Percentiles rank a stretch among this genome's conserved stretches.
These are phyloP conservation scores for Phoeniculus purpureus DNA, from an alignment of 2,797 vertebrate species.

Conservation along the genomic window DNA sequence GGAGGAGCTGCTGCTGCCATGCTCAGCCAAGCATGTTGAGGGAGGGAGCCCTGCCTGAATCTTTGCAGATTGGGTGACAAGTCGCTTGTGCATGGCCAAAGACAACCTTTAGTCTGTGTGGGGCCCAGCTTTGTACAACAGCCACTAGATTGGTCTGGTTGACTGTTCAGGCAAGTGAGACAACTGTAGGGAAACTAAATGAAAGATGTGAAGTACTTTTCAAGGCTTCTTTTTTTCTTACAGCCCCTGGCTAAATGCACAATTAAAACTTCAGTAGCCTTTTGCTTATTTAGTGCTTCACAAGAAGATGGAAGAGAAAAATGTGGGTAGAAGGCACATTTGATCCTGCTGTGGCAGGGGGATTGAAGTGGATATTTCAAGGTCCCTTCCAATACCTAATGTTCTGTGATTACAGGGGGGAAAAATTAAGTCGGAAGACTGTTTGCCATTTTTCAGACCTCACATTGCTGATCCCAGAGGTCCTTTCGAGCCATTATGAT, in stretches of 20 bases:
- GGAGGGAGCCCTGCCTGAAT: background rate
- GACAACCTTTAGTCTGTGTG: rapidly evolving
- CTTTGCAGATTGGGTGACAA: background rate
- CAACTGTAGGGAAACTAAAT: background rate
- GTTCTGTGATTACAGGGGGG: too few species aligned
- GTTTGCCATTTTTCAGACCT: too few species aligned
- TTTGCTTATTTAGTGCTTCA: background rate
- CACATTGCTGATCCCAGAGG: too few species aligned
- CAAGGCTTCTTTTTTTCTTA: background rate
- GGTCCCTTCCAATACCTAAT: too few species aligned
- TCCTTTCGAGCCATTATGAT: too few species aligned
- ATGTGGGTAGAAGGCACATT: background rate
- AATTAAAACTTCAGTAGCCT: background rate
- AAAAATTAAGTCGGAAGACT: too few species aligned
- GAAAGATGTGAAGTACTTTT: background rate
- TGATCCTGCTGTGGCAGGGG: too few species aligned
- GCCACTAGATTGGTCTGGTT: background rate
- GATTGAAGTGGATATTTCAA: too few species aligned
- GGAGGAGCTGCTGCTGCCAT: background rate
- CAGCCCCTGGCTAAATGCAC: background rate
- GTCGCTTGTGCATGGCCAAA: background rate
- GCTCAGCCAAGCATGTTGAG: background rate
- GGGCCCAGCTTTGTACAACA: background rate
- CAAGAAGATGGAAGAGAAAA: background rate
- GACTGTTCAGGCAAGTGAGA: background rate